Conservation (phyloP, 1,140 invertebrate species). For the Macrosteles quadrilineatus region DNA sequence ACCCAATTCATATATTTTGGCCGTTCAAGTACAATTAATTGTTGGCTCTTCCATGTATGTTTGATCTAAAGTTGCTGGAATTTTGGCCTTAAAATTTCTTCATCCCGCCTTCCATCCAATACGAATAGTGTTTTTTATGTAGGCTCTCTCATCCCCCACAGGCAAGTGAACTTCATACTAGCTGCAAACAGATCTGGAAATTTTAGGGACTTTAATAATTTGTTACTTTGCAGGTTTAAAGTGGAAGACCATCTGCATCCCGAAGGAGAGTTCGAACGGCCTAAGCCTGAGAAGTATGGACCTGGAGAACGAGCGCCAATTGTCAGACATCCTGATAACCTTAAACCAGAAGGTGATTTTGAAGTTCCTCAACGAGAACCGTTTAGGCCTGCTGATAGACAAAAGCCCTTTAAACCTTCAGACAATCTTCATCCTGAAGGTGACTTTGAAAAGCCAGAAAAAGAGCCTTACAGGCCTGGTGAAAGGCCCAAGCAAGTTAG, state of each 20-base stretch:
- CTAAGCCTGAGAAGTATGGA: slow-evolving; percentile 36
- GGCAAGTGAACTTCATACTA: too few species aligned
- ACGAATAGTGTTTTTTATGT: too few species aligned
- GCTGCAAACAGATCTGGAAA: too few species aligned
- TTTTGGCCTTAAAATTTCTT: too few species aligned
- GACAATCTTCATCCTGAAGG: slow-evolving; percentile 57
- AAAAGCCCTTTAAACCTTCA: slow-evolving; percentile 44
- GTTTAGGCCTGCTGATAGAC: slow-evolving; percentile 48
- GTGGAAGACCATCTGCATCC: slow-evolving; percentile 51
- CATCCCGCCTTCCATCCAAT: too few species aligned
- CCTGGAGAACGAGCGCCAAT: slow-evolving; percentile 49
- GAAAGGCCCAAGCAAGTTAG: slow-evolving; percentile 53
- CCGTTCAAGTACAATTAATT: too few species aligned
- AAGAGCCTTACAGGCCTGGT: slow-evolving; percentile 51
- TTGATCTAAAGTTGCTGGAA: too few species aligned
- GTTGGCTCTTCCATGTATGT: too few species aligned
- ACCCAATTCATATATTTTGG: too few species aligned
- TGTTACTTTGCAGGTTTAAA: slow-evolving; percentile 38
- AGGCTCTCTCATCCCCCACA: too few species aligned
- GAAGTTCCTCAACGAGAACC: slow-evolving; percentile 42
- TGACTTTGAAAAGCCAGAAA: slow-evolving; percentile 49
- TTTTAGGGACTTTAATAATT: too few species aligned
- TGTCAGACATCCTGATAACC: slow-evolving; percentile 49
- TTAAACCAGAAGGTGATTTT: slow-evolving; percentile 53
- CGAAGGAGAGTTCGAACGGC: slow-evolving; percentile 52